These are phyloP conservation scores for Mus pahari DNA, from an alignment of 2,113 vertebrate genomes.

Conservation along the genomic window DNA sequence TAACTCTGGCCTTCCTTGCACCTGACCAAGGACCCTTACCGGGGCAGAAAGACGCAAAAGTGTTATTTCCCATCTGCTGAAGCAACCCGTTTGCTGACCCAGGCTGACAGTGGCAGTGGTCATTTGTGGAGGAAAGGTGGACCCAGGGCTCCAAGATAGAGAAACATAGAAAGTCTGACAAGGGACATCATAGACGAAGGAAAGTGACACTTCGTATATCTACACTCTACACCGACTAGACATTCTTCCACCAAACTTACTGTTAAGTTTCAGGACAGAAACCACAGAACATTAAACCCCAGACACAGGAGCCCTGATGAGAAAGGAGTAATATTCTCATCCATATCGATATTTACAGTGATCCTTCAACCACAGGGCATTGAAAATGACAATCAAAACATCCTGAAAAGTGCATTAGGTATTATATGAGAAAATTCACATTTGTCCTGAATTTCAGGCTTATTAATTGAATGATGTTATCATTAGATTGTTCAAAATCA, in stretches of 20 bases:
- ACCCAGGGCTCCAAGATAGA: background rate
- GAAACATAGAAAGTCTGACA: background rate
- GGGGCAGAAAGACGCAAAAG: background rate
- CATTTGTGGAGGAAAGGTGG: background rate
- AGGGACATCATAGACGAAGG: no score
- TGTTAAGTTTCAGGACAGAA: background rate
- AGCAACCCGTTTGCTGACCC: background rate
- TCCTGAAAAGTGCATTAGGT: background rate
- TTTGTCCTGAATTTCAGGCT: constrained; percentile 27
- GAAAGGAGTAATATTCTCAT: background rate
- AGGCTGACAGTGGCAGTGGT: background rate
- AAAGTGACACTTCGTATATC: background rate
- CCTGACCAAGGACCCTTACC: background rate
- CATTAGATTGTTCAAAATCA: constrained; percentile 43
- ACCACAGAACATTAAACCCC: background rate
- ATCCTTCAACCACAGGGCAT: background rate
- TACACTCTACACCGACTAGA: background rate
- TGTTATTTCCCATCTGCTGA: background rate
- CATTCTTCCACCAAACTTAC: background rate
- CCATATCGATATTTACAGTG: background rate
- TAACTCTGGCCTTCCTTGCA: background rate
- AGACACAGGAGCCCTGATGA: background rate
- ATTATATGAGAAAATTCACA: background rate
- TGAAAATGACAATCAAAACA: constrained; percentile 9
- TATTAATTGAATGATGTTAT: background rate